Percentiles rank a stretch among this genome's conserved stretches.
Evolutionary conservation across 1,140 invertebrate genomes (phyloP).

Genomic region (Pollicipes pollicipes): DNA sequence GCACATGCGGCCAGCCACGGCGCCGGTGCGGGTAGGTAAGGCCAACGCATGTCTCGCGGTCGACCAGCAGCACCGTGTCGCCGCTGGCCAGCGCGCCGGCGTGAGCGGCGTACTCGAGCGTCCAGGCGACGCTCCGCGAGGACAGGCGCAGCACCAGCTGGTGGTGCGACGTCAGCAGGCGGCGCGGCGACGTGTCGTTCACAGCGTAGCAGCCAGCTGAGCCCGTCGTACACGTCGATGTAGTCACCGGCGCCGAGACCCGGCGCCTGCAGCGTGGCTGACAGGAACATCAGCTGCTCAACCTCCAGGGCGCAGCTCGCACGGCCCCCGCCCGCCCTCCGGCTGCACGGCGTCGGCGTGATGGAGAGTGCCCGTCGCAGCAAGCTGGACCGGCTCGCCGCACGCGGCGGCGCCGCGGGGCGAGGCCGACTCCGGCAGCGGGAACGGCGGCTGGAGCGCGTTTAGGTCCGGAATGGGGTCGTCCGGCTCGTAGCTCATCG

Average conservation of each 20-base stretch:
- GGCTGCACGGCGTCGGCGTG: slow-evolving; percentile 38
- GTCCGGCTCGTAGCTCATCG: no score
- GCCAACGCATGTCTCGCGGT: no score
- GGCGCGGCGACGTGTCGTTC: slow-evolving; percentile 56
- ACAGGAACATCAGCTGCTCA: slow-evolving; percentile 71
- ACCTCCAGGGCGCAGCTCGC: slow-evolving; percentile 75
- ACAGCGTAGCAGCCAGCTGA: slow-evolving; percentile 25
- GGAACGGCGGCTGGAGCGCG: slow-evolving; percentile 54
- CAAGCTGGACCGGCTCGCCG: slow-evolving; percentile 46
- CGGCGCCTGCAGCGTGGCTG: slow-evolving; percentile 45
- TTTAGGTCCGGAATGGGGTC: slow-evolving; percentile 47
- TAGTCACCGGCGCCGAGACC: slow-evolving; percentile 58
- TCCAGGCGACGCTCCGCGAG: slow-evolving; percentile 77
- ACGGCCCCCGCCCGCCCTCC: slow-evolving; percentile 44
- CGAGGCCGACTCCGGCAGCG: slow-evolving; percentile 50
- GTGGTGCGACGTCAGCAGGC: slow-evolving; percentile 55
- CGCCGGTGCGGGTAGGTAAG: no score
- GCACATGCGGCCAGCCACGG: no score
- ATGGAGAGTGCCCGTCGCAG: slow-evolving; percentile 18
- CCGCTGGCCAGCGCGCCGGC: no score
- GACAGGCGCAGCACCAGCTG: slow-evolving; percentile 73
- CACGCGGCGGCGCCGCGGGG: slow-evolving; percentile 74
- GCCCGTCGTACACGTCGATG: slow-evolving; percentile 36
- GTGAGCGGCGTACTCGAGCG: slow-evolving; percentile 37
- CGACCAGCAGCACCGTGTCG: no score